Conservation (phyloP, 30 jellyfish, hydroid and myxozoan genomes). For the Turritopsis dohrnii region DNA sequence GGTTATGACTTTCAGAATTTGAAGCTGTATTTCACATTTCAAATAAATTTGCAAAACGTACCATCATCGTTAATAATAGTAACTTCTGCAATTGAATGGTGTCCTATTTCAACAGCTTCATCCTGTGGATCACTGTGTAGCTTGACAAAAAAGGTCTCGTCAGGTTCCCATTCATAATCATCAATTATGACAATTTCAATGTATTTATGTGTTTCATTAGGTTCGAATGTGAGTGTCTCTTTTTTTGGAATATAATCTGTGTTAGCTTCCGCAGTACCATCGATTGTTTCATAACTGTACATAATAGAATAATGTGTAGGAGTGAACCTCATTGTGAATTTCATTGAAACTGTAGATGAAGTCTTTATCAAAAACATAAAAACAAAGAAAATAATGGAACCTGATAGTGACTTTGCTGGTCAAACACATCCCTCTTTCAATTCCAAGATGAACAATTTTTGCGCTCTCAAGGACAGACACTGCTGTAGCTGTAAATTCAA, state of each 20-base stretch:
- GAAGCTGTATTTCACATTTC: background rate
- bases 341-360: background rate
- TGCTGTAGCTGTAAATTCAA: slow-evolving; percentile 84
- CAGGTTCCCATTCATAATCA: slow-evolving; percentile 97
- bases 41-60: slow-evolving; percentile 9
- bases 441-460: slow-evolving; percentile 71
- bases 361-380: too few relatives aligned
- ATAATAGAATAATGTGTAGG: background rate
- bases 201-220: slow-evolving; percentile 73
- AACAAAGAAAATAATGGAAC: slow-evolving; percentile 13
- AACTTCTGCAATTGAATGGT: slow-evolving; percentile 88
- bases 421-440: slow-evolving; percentile 56
- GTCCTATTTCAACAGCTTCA: slow-evolving; percentile 60
- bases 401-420: slow-evolving; percentile 39
- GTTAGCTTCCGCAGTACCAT: slow-evolving; percentile 97
- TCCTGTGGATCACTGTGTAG: slow-evolving; percentile 64
- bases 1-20: background rate
- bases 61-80: slow-evolving; percentile 96
- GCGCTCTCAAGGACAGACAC: slow-evolving; percentile 81
- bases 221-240: slow-evolving; percentile 57
- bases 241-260: slow-evolving; percentile 87
- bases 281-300: slow-evolving; percentile 83
- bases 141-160: slow-evolving; percentile 88
- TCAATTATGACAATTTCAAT: slow-evolving; percentile 77
- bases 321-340: too few relatives aligned